Conservation (phyloP, 2,888 invertebrate genomes). For the Fragum fragum region DNA sequence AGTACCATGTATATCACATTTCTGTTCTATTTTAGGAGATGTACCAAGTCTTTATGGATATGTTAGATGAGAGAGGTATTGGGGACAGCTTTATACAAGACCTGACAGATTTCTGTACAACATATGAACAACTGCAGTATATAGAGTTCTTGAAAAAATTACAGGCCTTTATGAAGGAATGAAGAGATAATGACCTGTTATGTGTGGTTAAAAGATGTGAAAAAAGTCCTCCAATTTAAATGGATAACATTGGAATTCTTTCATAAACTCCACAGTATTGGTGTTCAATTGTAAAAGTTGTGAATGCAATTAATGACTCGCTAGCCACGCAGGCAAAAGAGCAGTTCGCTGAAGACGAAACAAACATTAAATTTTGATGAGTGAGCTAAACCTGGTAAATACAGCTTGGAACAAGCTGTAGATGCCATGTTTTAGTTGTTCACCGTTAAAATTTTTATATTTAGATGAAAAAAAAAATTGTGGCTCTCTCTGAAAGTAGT, state of each 20-base stretch:
- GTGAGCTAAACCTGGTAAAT: too few relatives aligned
- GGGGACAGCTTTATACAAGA: slow-evolving; percentile 97
- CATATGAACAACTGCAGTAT: slow-evolving; percentile 97
- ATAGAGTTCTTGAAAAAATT: slow-evolving; percentile 93
- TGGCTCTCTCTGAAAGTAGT: not conserved
- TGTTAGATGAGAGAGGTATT: slow-evolving; percentile 98
- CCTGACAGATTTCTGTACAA: slow-evolving; percentile 95
- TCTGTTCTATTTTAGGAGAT: slow-evolving; percentile 91
- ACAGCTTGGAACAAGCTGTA: too few relatives aligned
- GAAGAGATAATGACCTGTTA: slow-evolving; percentile 33
- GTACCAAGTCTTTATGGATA: slow-evolving; percentile 97
- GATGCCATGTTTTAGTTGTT: too few relatives aligned
- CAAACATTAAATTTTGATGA: too few relatives aligned
- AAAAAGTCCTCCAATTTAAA: not conserved
- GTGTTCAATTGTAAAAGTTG: not conserved
- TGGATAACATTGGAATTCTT: not conserved
- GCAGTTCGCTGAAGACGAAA: too few relatives aligned
- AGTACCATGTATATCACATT: too few relatives aligned
- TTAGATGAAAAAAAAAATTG: not conserved
- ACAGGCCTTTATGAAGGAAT: slow-evolving; percentile 78
- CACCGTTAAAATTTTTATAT: too few relatives aligned
- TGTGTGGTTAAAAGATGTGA: not conserved
- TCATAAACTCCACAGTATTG: not conserved
- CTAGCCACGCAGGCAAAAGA: too few relatives aligned
- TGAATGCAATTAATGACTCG: not conserved